Conservation (phyloP, 2,888 invertebrate species). For the Agrotis ipsilon region DNA sequence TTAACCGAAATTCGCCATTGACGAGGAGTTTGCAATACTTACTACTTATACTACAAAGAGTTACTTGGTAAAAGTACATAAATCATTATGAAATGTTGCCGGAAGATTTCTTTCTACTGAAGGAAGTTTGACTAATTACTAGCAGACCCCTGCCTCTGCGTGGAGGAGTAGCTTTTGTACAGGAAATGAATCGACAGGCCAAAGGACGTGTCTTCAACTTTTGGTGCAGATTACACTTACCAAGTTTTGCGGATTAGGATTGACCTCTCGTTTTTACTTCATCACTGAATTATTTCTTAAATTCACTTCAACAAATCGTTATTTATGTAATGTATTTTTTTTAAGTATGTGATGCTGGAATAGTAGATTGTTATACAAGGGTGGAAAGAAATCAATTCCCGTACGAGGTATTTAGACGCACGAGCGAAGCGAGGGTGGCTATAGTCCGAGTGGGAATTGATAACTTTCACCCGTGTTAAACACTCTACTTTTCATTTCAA, state of each 20-base stretch:
- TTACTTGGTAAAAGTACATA: conserved; percentile 33
- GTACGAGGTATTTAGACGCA: too few species aligned
- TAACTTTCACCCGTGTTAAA: too few species aligned
- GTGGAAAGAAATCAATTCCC: too few species aligned
- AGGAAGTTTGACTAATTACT: conserved; percentile 64
- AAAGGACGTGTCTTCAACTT: conserved; percentile 48
- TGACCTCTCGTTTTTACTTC: conserved; percentile 1
- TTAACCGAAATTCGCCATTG: conserved; percentile 32
- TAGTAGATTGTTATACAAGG: too few species aligned
- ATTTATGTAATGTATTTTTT: too few species aligned
- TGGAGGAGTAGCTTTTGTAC: conserved; percentile 58
- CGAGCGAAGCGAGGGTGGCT: too few species aligned
- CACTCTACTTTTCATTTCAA: too few species aligned
- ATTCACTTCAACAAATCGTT: too few species aligned
- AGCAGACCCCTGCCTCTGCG: conserved; percentile 33
- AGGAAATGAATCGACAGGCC: conserved; percentile 67
- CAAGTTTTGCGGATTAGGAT: conserved; percentile 6
- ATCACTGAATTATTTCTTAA: conserved; percentile 6
- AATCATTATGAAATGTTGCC: conserved; percentile 32
- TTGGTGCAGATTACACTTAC: conserved; percentile 31
- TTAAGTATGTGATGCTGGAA: too few species aligned
- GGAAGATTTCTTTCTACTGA: conserved; percentile 30
- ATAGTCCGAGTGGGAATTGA: too few species aligned
- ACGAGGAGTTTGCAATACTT: conserved; percentile 24
- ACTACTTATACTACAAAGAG: not conserved